Evolutionary conservation across 2,797 vertebrate species (phyloP), one percentile per base, ranked within the genome.

Genomic region (Craterocephalus amniculus): DNA sequence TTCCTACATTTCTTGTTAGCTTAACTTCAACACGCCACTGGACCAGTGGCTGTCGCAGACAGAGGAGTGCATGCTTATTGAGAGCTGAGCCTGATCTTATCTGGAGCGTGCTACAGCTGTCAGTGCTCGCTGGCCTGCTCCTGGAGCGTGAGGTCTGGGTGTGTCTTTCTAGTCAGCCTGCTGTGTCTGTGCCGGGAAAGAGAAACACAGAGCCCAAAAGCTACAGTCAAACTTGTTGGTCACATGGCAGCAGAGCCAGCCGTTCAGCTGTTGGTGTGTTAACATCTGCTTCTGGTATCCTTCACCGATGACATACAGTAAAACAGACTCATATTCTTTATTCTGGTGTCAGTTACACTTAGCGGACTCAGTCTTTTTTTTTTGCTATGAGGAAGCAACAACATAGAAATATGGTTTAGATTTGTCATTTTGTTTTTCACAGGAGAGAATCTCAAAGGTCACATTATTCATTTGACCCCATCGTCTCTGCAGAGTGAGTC

Each of bases 151-250:
- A 86, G 77, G 67, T 63, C 84, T 83, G 89, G 88, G 91, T 87
- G 90, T 86, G 92, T 86, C 83, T 80, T 84, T 83, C 65, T 67
- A 58, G 83, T 88, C 76, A 83, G 77, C 69, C 83, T 80, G 68
- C 71, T 64, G 65, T 58, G 58, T 56, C 35, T 58, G 31, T 82
- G 64, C 66, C 26, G 27, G 67, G 45, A 86, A 86, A 70, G 60
- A 70, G 26, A 74, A 69, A 72, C 45, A 61, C 57, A 66, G 6
- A 62, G 58, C 45, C 59, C 22, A 67, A 80, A 64, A 66, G 40
- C 69, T 64, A 76, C 67, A 70, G 76, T 76, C 64, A 70, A 87
- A 89, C 80, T 83, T 76, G 79, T 88, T 79, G 48, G 61, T 88
- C 79, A 84, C 29, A 20, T 88, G 80, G 85, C 63, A 2, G 14